Percentiles rank a stretch among this genome's conserved stretches.
Conservation (phyloP, 2,113 vertebrate species). For the Hypomesus transpacificus region DNA sequence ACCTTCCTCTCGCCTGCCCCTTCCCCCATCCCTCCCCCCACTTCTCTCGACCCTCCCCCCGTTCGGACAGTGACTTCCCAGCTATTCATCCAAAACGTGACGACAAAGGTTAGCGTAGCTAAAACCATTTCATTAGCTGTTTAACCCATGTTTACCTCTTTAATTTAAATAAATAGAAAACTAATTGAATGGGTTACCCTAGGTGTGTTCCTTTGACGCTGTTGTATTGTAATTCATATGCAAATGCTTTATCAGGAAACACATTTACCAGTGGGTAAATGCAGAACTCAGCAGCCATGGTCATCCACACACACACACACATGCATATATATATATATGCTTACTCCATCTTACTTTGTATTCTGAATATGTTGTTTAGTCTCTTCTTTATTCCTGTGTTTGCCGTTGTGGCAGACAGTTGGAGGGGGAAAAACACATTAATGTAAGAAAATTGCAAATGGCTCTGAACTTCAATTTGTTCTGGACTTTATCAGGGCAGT, state of each 20-base stretch:
- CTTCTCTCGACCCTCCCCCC: slow-evolving; percentile 2
- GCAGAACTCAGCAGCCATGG: slow-evolving; percentile 9
- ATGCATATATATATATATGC: too few species aligned
- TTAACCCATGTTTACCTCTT: slow-evolving; percentile 51
- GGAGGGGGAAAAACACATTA: slow-evolving; percentile 15
- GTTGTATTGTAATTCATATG: slow-evolving; percentile 51
- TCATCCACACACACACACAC: not conserved
- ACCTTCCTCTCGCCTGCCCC: too few species aligned
- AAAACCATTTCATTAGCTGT: slow-evolving; percentile 53
- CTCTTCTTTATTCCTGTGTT: slow-evolving; percentile 8
- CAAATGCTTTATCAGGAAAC: slow-evolving; percentile 46
- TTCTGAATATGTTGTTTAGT: slow-evolving; percentile 5
- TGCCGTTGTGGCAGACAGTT: slow-evolving; percentile 7
- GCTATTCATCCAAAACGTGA: slow-evolving; percentile 26
- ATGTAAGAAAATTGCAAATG: slow-evolving; percentile 19
- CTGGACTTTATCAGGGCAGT: slow-evolving; percentile 27
- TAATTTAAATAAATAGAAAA: slow-evolving; percentile 60
- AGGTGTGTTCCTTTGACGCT: slow-evolving; percentile 34
- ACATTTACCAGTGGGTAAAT: slow-evolving; percentile 41
- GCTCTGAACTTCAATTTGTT: slow-evolving; percentile 33
- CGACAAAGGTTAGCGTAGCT: slow-evolving; percentile 50
- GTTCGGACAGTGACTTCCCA: slow-evolving; percentile 6
- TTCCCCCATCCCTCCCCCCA: not conserved
- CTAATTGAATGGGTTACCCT: slow-evolving; percentile 41
- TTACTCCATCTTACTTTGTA: not conserved